These are phyloP conservation scores for Falcunculus frontatus DNA, from an alignment of 2,113 vertebrate genomes.

Conservation along the genomic window DNA sequence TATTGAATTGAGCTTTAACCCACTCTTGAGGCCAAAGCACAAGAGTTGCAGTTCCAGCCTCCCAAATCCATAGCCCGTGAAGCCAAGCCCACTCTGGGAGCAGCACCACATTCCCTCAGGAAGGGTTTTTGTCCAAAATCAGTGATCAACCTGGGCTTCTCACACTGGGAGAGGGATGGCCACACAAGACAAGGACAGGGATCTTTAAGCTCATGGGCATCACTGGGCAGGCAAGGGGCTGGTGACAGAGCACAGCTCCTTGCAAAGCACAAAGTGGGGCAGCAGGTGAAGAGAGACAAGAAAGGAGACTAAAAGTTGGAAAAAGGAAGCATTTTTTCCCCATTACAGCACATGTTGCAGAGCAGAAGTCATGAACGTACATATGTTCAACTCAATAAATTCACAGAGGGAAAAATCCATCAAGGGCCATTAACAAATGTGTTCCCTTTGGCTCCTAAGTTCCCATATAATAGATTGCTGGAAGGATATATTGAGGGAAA, in stretches of 20 bases:
- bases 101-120: not conserved
- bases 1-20: not conserved
- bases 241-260: not conserved
- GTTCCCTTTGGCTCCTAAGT: conserved; percentile 17
- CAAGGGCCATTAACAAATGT: conserved; percentile 32
- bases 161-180: not conserved
- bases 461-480: conserved; percentile 1
- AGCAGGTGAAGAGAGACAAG: not conserved
- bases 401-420: conserved; percentile 20
- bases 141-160: not conserved
- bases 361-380: not conserved
- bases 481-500: not conserved
- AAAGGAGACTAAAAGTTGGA: not conserved
- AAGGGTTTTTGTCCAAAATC: not conserved
- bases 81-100: not conserved
- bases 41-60: not conserved
- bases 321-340: not conserved
- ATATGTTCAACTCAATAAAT: conserved; percentile 17
- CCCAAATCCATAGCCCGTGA: fast-evolving
- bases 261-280: not conserved
- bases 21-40: too few species aligned
- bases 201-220: not conserved
- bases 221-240: fast-evolving
- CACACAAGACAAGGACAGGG: not conserved
- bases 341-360: not conserved